phyloP scores from a whole-genome alignment of 2,113 vertebrate genomes.

The Rhinogobius similis region DNA sequence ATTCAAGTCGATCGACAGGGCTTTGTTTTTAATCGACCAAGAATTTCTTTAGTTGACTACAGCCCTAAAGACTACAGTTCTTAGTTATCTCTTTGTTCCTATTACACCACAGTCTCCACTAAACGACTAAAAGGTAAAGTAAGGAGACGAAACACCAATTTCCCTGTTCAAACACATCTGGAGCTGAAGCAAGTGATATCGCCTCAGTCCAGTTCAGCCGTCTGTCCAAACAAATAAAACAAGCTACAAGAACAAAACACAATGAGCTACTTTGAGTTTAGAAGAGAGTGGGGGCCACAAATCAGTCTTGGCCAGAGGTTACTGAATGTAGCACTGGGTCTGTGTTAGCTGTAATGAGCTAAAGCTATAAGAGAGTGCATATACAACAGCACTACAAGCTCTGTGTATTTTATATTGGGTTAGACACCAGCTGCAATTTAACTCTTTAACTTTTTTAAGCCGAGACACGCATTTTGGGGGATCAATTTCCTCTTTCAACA shows the following conservation, averaged over 20 bases:
- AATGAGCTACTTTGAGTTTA: slow-evolving; percentile 21
- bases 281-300: not conserved
- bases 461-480: too few relatives aligned
- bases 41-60: too few relatives aligned
- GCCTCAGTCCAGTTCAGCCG: slow-evolving; percentile 12
- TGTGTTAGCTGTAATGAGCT: not conserved
- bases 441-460: too few relatives aligned
- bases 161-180: slow-evolving; percentile 47
- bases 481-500: too few relatives aligned
- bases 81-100: not conserved
- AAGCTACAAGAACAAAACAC: slow-evolving; percentile 31
- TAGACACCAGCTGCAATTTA: not conserved
- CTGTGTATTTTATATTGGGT: not conserved
- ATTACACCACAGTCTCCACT: slow-evolving; percentile 5
- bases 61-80: not conserved
- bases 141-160: slow-evolving; percentile 48
- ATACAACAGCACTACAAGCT: not conserved
- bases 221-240: slow-evolving; percentile 45
- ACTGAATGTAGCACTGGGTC: slow-evolving; percentile 16
- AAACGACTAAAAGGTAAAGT: slow-evolving; percentile 29
- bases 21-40: too few relatives aligned
- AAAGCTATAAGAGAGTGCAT: not conserved
- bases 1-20: too few relatives aligned
- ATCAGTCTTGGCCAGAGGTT: slow-evolving; percentile 19
- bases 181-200: slow-evolving; percentile 27